Percentiles rank a stretch among this genome's conserved stretches.
Conservation (phyloP, 1,140 invertebrate genomes). For the Heterodera schachtii region DNA sequence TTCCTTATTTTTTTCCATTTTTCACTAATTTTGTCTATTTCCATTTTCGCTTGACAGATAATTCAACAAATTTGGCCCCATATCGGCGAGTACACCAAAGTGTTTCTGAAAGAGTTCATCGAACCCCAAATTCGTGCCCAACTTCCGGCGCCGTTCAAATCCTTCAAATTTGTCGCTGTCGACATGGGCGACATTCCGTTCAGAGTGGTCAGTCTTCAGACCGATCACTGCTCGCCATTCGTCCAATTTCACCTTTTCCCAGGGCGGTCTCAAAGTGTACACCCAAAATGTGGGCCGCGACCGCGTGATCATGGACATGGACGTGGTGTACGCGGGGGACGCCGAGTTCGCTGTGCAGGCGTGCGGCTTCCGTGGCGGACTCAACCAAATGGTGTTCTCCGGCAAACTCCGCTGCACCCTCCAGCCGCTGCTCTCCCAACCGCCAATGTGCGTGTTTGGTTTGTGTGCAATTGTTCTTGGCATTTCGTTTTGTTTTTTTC, state of each 20-base stretch:
- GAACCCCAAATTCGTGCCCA: conserved; percentile 62
- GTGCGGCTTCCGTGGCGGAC: conserved; percentile 62
- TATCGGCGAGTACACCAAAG: conserved; percentile 59
- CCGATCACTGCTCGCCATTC: not conserved
- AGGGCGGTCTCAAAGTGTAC: conserved; percentile 62
- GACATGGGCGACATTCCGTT: conserved; percentile 54
- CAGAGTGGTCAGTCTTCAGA: conserved; percentile 26
- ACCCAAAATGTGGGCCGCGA: conserved; percentile 65
- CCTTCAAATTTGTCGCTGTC: conserved; percentile 63
- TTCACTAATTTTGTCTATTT: no score
- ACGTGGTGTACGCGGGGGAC: conserved; percentile 62
- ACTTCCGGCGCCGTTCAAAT: conserved; percentile 65
- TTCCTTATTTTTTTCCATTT: no score
- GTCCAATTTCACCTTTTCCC: not conserved
- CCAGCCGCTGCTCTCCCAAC: conserved; percentile 59
- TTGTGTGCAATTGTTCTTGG: no score
- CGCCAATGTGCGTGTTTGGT: conserved; percentile 51
- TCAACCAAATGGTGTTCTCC: conserved; percentile 62
- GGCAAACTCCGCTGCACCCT: conserved; percentile 61
- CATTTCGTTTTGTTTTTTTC: no score
- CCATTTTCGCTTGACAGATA: conserved; percentile 33
- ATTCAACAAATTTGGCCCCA: conserved; percentile 63
- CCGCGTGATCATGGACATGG: conserved; percentile 64
- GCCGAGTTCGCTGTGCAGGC: conserved; percentile 63
- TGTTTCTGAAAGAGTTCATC: conserved; percentile 61